Evolutionary conservation across 1,140 invertebrate species (phyloP), one percentile per base, ranked within the genome.

Genomic region (Euborellia annulipes): DNA sequence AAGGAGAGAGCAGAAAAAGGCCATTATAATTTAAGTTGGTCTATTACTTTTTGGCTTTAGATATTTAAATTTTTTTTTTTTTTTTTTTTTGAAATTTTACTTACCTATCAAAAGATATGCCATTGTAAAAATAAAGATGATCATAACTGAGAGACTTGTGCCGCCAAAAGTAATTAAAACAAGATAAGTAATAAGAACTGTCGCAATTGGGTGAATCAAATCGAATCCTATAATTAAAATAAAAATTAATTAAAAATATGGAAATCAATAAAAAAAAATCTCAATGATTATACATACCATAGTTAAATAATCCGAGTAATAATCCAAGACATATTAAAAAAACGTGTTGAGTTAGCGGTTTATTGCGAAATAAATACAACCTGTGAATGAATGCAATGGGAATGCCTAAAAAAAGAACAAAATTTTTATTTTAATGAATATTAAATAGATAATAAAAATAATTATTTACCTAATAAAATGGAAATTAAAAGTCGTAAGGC

Each of bases 81-180:
- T n/a, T n/a, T n/a, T n/a, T n/a, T n/a, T n/a, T n/a, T n/a, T n/a
- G n/a, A n/a, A n/a, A 41, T 9, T 30, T 49, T 16, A 46, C 53
- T 57, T 58, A 70, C 68, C 67, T 45, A 63, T 55, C 30, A 86
- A 55, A 8, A 90, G 62, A 56, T 94, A 91, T 2, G 49, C 52
- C 79, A 90, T 82, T 53, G 85, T 84, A 61, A 89, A 87, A n/a
- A 79, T 37, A 56, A 91, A 85, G 9, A 76, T 75, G 7, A 80
- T 50, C 6, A 70, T 62, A 8, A 83, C 73, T n/a, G 72, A 68
- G 40, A 71, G 58, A 8, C 64, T 62, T 2, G 75, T 70, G 13
- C 76, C 76, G 9, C 78, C 70, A 13, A 76, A 55, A 14, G 72
- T 14, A 46, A 63, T 52, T 27, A 81, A 58, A n/a, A 72, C 59